Percentiles rank a stretch among this genome's conserved stretches.
phyloP scores from a whole-genome alignment of 2,113 vertebrate genomes.

The Odobenus rosmarus region DNA sequence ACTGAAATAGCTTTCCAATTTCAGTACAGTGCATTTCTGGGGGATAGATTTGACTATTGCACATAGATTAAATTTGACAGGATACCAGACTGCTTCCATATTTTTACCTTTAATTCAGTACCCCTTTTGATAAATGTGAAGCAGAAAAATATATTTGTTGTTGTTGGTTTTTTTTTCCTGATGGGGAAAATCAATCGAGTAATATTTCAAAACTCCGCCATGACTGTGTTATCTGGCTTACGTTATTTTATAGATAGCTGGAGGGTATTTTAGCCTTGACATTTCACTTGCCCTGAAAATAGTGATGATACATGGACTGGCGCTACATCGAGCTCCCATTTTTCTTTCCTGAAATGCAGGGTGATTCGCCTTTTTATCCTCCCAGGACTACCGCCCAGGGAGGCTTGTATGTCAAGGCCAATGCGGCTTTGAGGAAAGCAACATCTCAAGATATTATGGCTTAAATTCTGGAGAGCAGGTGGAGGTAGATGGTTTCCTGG shows the following conservation, averaged over 20 bases:
- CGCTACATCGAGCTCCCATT: constrained; percentile 51
- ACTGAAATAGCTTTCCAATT: background rate
- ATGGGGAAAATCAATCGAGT: constrained; percentile 65
- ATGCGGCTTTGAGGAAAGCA: constrained; percentile 53
- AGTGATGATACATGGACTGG: constrained; percentile 60
- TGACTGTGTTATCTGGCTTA: constrained; percentile 53
- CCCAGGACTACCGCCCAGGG: background rate
- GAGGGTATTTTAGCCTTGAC: constrained; percentile 69
- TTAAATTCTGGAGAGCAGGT: constrained; percentile 31
- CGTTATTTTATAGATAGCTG: constrained; percentile 69
- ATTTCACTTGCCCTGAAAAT: constrained; percentile 73
- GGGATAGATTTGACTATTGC: background rate
- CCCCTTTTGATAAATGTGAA: constrained; percentile 54
- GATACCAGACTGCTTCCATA: constrained; percentile 29
- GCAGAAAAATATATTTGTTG: constrained; percentile 51
- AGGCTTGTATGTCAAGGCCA: constrained; percentile 23
- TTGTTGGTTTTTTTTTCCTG: constrained; percentile 35
- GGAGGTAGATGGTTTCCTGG: background rate
- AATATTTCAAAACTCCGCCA: constrained; percentile 71
- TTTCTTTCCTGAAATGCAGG: constrained; percentile 60
- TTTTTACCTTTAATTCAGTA: constrained; percentile 65
- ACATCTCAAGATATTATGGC: background rate
- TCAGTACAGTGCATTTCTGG: background rate
- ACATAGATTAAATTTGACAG: constrained; percentile 52
- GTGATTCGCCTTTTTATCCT: constrained; percentile 65